Conservation (phyloP, 2,888 invertebrate species). For the Luperina nickerlii region DNA sequence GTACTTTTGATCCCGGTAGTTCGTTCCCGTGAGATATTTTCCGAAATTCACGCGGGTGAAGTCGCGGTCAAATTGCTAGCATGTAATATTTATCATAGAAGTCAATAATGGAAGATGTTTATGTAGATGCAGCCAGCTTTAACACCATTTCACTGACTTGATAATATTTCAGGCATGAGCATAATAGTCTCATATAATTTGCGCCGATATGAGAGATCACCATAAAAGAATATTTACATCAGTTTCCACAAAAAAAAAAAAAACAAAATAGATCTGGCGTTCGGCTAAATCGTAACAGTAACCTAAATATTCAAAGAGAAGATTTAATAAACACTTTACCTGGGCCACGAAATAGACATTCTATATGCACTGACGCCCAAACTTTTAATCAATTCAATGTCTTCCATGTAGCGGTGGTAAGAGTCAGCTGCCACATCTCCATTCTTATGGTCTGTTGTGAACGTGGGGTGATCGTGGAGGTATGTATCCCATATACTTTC, state of each 20-base stretch:
- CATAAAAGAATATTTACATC: not conserved
- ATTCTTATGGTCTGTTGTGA: conserved; percentile 88
- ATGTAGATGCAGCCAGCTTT: not conserved
- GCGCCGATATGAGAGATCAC: too few relatives aligned
- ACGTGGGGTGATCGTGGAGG: conserved; percentile 87
- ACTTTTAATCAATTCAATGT: conserved; percentile 90
- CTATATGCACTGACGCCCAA: conserved; percentile 22
- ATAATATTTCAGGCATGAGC: not conserved
- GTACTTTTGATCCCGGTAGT: too few relatives aligned
- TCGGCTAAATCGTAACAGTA: not conserved
- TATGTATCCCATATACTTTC: conserved; percentile 92
- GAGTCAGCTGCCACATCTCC: conserved; percentile 93
- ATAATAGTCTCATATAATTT: not conserved
- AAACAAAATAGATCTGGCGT: not conserved
- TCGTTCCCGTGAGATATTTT: too few relatives aligned
- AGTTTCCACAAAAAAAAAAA: not conserved
- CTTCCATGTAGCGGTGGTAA: conserved; percentile 91
- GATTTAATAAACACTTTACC: conserved; percentile 1
- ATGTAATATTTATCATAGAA: not conserved
- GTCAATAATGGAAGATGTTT: not conserved
- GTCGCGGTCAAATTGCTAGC: too few relatives aligned
- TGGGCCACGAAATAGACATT: conserved; percentile 29
- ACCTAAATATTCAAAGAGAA: not conserved
- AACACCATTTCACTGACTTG: not conserved
- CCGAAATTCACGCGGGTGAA: too few relatives aligned